phyloP scores from a whole-genome alignment of 2,888 invertebrate species.

The Baccha elongata region DNA sequence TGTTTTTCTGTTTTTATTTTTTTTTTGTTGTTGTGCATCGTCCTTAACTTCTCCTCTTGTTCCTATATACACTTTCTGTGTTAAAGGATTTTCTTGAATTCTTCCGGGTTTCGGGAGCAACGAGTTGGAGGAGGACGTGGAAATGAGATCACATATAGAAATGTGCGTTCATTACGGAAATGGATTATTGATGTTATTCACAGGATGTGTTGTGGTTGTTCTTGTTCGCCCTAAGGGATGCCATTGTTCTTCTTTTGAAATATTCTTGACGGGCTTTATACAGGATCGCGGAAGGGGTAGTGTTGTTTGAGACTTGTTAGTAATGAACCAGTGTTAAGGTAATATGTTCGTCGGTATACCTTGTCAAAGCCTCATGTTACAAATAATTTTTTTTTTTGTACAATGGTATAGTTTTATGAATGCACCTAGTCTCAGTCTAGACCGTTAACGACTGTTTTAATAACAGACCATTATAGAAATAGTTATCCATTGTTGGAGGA shows the following conservation, averaged over 20 bases:
- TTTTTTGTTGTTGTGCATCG: neutral
- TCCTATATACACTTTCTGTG: neutral
- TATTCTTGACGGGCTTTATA: too few species aligned
- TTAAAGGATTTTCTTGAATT: constrained; percentile 26
- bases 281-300: too few species aligned
- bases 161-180: constrained; percentile 60
- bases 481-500: too few species aligned
- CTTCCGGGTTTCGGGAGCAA: constrained; percentile 1
- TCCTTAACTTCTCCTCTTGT: neutral
- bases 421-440: too few species aligned
- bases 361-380: too few species aligned
- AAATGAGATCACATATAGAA: constrained; percentile 39
- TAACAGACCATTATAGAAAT: too few species aligned
- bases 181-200: constrained; percentile 59
- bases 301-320: too few species aligned
- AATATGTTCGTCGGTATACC: too few species aligned
- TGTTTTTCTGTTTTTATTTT: neutral
- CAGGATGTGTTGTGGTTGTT: constrained; percentile 27
- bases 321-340: too few species aligned
- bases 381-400: too few species aligned
- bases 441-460: too few species aligned
- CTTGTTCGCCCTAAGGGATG: neutral
- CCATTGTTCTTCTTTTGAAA: constrained; percentile 6
- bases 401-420: too few species aligned
- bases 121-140: neutral